These are phyloP conservation scores for Siniperca undulata DNA, from an alignment of 2,797 vertebrate genomes.

Conservation along the genomic window DNA sequence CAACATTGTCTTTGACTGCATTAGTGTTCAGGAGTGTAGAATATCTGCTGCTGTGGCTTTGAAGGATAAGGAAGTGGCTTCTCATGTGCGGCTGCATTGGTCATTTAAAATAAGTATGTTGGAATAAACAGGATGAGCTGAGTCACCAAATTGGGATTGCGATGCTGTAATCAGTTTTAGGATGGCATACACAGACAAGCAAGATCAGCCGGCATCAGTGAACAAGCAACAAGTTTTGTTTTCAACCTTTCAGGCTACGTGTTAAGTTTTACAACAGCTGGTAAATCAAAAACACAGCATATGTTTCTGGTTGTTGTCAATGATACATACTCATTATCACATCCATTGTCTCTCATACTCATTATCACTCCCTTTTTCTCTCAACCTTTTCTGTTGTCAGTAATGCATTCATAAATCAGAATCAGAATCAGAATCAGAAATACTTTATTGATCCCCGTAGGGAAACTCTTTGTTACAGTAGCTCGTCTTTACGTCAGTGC, in stretches of 20 bases:
- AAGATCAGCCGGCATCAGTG: background rate
- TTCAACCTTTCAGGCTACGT: background rate
- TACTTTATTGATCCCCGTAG: too few relatives aligned
- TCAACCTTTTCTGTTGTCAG: background rate
- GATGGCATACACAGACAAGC: conserved; percentile 35
- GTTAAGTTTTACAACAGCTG: background rate
- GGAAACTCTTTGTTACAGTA: too few relatives aligned
- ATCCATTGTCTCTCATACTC: background rate
- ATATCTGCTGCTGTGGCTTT: conserved; percentile 16
- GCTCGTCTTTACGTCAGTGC: too few relatives aligned
- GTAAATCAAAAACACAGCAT: background rate
- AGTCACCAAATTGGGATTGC: conserved; percentile 52
- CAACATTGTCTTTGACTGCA: conserved; percentile 5
- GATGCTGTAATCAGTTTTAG: conserved; percentile 52
- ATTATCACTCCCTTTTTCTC: background rate
- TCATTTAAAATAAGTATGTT: conserved; percentile 35
- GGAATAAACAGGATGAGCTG: conserved; percentile 49
- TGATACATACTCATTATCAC: background rate
- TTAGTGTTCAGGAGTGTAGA: background rate
- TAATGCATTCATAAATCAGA: background rate
- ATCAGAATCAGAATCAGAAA: too few relatives aligned
- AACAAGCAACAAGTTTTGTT: conserved; percentile 26
- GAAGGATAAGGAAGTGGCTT: conserved; percentile 11
- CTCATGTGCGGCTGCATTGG: conserved; percentile 25
- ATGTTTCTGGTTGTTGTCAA: background rate